Conservation (phyloP, 2,797 vertebrate genomes). For the Oryzias sinensis region DNA sequence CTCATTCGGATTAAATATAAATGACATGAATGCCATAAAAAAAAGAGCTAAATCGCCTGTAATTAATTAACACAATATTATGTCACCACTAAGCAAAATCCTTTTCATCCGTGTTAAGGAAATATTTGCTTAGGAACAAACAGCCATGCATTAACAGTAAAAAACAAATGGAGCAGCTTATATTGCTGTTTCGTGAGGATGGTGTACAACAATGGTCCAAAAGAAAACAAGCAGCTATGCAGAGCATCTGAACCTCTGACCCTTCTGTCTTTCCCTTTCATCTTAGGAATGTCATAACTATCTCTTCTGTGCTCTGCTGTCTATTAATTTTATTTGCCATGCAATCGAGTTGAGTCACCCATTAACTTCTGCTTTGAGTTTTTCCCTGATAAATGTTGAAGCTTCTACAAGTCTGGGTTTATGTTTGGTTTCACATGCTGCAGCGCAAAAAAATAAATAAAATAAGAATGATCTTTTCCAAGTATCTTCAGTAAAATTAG, state of each 20-base stretch:
- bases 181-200: not conserved
- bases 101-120: too few relatives aligned
- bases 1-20: too few relatives aligned
- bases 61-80: too few relatives aligned
- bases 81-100: too few relatives aligned
- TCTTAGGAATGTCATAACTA: not conserved
- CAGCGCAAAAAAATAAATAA: not conserved
- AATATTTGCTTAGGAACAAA: too few relatives aligned
- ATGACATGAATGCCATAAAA: too few relatives aligned
- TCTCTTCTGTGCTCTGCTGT: not conserved
- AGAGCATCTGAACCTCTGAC: not conserved
- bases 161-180: not conserved
- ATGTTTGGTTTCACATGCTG: not conserved
- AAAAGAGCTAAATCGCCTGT: too few relatives aligned
- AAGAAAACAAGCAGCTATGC: not conserved
- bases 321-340: not conserved
- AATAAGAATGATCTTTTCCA: not conserved
- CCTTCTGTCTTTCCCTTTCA: constrained; percentile 14
- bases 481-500: not conserved
- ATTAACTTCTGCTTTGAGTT: not conserved
- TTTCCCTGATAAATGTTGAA: constrained; percentile 2
- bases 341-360: not conserved
- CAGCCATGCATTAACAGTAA: not conserved
- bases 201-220: not conserved
- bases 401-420: not conserved